Base-by-base conservation (phyloP, 2,797 vertebrate genomes). In the Harpagifer antarcticus region DNA sequence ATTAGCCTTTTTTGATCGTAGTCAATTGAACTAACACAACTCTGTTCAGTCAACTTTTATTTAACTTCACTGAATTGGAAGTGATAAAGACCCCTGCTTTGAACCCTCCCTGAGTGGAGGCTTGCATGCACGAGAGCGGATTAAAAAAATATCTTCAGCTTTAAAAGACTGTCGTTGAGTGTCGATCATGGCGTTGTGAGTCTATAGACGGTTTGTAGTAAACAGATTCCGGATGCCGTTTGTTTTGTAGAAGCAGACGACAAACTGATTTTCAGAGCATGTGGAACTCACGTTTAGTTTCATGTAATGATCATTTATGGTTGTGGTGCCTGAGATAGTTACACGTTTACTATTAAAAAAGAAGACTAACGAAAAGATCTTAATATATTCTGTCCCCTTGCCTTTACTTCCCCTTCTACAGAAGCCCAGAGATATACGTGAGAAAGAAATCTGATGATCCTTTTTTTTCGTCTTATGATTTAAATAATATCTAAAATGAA, bases 331-430 rank as follows among this genome's bases (percentile, higher is more conserved):
- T 86, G 79, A 82, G 67, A 83, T 86, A 79, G 85, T 85, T 87
- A 57, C 4, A 27, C 56, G 66, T 86, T 85, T 84, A 85, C 82
- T 79, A 81, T 52, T 65, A 17, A 66, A 37, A 42, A 23, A 72
- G 55, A 71, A 56, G 64, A 82, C 61, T 79, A 88, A 82, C 88
- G 76, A 87, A 84, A 83, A 90, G 57, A 90, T 84, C 72, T 90
- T 90, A 88, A 92, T 89, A 90, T 93, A 90, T 90, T 86, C 57
- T 79, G 68, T 66, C 78, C 59, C 84, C 75, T 85, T 82, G 83
- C 81, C 83, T 88, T 83, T 72, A 68, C 57, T 63, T 60, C 61
- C 55, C 73, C 55, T 70, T 1, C 33, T 37, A 37, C 8, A 33
- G 33, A 37, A 37, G 7, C 33, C 27, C 33, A 37, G 33, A 9